These are phyloP conservation scores for Eurytoma adleriae DNA, from an alignment of 2,888 invertebrate genomes.

Conservation along the genomic window DNA sequence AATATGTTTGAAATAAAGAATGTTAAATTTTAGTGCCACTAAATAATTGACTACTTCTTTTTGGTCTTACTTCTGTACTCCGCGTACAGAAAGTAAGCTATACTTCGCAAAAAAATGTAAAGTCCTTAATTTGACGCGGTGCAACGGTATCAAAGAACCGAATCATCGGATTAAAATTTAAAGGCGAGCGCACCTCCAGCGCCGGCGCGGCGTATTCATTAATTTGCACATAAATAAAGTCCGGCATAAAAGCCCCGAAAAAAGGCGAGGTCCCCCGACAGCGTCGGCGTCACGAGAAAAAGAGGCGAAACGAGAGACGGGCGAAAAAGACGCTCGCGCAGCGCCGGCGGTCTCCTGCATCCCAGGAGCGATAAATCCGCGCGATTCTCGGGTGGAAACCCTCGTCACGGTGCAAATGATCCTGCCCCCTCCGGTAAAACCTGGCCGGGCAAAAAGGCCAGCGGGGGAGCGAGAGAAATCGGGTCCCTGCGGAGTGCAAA, in stretches of 20 bases:
- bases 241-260: slow-evolving; percentile 5
- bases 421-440: slow-evolving; percentile 17
- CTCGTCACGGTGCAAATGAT: slow-evolving; percentile 55
- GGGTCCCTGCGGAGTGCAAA: slow-evolving; percentile 9
- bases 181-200: slow-evolving; percentile 9
- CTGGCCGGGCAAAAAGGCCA: background rate
- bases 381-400: slow-evolving; percentile 45
- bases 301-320: background rate
- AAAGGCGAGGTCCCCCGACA: background rate
- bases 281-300: background rate
- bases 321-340: slow-evolving; percentile 17
- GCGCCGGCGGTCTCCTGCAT: background rate
- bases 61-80: too few species aligned
- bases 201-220: slow-evolving; percentile 43
- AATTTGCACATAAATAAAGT: slow-evolving; percentile 56
- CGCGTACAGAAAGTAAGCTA: too few species aligned
- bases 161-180: slow-evolving; percentile 49
- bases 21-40: too few species aligned
- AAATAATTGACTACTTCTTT: too few species aligned
- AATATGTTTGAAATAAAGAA: too few species aligned
- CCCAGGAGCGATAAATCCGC: slow-evolving; percentile 51
- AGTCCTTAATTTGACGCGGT: too few species aligned
- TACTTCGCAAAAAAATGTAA: too few species aligned
- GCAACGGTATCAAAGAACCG: slow-evolving; percentile 29
- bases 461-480: background rate